Evolutionary conservation across 2,113 vertebrate genomes (phyloP).

Genomic region (Heliornis fulica): DNA sequence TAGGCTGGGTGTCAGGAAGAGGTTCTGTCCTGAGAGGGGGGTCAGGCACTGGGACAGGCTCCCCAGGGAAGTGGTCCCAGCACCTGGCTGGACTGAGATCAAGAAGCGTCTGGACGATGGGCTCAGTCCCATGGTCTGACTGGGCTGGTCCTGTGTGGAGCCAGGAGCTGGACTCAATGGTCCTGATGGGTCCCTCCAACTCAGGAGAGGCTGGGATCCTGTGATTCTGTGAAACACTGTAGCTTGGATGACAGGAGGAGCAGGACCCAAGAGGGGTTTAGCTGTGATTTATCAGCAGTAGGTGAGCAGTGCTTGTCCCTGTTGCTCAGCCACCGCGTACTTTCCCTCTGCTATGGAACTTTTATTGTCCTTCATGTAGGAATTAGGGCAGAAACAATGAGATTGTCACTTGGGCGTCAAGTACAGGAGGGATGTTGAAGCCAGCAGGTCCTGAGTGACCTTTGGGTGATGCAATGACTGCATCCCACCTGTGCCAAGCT

Average conservation of each 20-base stretch:
- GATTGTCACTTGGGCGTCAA: neutral
- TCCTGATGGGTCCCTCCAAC: too few relatives aligned
- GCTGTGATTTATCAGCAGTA: neutral
- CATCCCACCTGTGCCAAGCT: neutral
- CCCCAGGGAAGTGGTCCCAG: too few relatives aligned
- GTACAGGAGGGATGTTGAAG: neutral
- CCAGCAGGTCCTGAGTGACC: neutral
- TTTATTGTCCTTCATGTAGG: neutral
- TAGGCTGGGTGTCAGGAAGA: too few relatives aligned
- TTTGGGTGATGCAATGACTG: neutral
- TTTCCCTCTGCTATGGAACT: neutral
- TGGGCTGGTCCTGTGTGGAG: too few relatives aligned
- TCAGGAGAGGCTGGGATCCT: too few relatives aligned
- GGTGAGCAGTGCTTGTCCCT: neutral
- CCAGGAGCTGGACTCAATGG: too few relatives aligned
- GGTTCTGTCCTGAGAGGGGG: too few relatives aligned
- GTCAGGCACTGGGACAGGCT: too few relatives aligned
- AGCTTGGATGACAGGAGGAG: neutral
- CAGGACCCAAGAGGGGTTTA: neutral
- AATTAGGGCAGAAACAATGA: neutral
- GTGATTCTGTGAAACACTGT: neutral
- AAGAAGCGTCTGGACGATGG: too few relatives aligned
- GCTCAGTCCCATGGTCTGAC: too few relatives aligned
- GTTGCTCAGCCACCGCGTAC: accelerated
- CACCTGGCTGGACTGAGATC: too few relatives aligned